Evolutionary conservation across 2,113 vertebrate genomes (phyloP).

Genomic region (Festucalex cinctus): DNA sequence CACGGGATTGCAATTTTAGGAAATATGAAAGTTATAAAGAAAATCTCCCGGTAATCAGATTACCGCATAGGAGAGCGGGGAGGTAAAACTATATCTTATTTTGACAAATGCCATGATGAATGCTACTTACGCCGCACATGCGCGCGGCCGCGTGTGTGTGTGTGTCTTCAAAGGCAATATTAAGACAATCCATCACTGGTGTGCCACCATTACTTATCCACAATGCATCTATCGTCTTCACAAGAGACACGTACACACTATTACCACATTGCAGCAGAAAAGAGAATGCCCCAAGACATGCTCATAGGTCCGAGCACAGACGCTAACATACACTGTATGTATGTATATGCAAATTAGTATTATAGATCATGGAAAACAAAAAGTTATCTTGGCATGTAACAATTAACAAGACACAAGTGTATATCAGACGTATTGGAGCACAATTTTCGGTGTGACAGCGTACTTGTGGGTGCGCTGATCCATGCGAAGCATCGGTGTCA

Average conservation of each 20-base stretch:
- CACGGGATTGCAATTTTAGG: background rate
- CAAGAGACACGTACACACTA: conserved; percentile 26
- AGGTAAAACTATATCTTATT: conserved; percentile 47
- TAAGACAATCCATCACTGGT: conserved; percentile 66
- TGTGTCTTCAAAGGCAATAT: conserved; percentile 56
- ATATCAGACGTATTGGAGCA: background rate
- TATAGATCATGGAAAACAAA: background rate
- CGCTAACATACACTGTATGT: background rate
- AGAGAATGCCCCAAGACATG: conserved; percentile 4
- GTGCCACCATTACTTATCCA: conserved; percentile 54
- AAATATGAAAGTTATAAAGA: conserved; percentile 50
- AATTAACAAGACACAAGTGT: background rate
- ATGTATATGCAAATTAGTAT: background rate
- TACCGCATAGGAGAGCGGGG: conserved; percentile 40
- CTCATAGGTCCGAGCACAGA: background rate
- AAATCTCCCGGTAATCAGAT: conserved; percentile 51
- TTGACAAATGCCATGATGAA: conserved; percentile 62
- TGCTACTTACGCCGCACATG: conserved; percentile 47
- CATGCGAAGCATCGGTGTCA: background rate
- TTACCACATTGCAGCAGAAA: conserved; percentile 42
- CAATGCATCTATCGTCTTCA: conserved; percentile 50
- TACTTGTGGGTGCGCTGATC: background rate
- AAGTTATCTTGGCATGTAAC: background rate
- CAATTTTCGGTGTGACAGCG: background rate
- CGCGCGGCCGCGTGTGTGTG: conserved; percentile 18